A percentile compares a stretch with the other conserved stretches of the same genome.
phyloP scores from a whole-genome alignment of 2,888 invertebrate species.

The Steinernema carpocapsae region DNA sequence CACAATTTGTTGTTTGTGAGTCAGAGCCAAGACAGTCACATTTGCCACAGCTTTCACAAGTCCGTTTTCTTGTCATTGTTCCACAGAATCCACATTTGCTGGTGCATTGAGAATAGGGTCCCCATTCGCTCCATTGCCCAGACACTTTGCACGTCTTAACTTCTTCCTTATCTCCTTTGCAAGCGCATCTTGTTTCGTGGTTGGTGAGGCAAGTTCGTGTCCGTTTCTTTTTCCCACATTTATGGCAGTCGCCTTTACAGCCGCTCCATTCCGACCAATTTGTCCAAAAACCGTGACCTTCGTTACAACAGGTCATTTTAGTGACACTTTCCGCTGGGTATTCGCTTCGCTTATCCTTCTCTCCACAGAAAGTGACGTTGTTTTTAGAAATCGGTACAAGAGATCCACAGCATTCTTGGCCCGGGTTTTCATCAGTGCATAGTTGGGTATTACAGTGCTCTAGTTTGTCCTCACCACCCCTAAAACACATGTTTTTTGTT shows the following conservation, averaged over 20 bases:
- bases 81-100: not conserved
- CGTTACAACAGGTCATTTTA: not conserved
- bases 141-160: not conserved
- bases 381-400: not conserved
- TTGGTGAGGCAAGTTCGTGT: not conserved
- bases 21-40: too few species aligned
- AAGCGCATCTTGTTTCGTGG: not conserved
- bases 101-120: not conserved
- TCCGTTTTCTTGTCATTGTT: not conserved
- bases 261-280: not conserved
- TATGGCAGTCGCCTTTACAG: not conserved
- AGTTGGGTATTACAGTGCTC: not conserved
- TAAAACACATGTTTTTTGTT: not conserved
- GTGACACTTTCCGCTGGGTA: too few species aligned
- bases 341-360: too few species aligned
- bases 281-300: not conserved
- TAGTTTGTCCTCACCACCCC: not conserved
- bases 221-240: not conserved
- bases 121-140: not conserved
- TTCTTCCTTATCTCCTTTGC: not conserved
- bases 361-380: not conserved
- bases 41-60: not conserved
- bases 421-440: not conserved
- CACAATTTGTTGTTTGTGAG: too few species aligned
- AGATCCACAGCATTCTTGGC: not conserved